These are phyloP conservation scores for Dendroctonus ponderosae DNA, from an alignment of 1,140 invertebrate genomes.

Conservation along the genomic window DNA sequence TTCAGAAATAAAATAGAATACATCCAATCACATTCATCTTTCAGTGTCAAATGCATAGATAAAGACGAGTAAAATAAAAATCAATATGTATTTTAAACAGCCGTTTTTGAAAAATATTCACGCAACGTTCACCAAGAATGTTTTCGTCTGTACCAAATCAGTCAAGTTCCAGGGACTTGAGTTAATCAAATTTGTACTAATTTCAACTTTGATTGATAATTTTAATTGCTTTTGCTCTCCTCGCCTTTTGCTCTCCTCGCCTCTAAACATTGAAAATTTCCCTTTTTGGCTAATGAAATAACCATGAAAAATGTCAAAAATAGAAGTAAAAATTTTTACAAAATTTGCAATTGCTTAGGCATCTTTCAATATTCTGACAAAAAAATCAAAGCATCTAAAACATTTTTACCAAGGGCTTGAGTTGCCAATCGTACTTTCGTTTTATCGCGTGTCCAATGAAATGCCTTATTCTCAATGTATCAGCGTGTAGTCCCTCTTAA, in stretches of 20 bases:
- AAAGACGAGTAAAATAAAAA: no score
- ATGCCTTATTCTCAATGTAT: conserved; percentile 35
- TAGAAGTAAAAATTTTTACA: conserved; percentile 36
- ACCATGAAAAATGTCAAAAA: conserved; percentile 42
- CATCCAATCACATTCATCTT: no score
- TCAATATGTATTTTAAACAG: no score
- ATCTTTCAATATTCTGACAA: conserved; percentile 33
- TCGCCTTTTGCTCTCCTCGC: no score
- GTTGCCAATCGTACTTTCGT: conserved; percentile 43
- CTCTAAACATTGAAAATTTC: conserved; percentile 5
- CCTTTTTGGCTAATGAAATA: not conserved
- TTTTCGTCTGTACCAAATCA: no score
- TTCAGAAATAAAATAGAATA: no score
- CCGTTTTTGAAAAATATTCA: no score
- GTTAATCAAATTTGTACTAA: conserved; percentile 14
- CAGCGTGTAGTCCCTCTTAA: conserved; percentile 32
- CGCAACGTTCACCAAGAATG: no score
- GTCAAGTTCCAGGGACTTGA: conserved; percentile 20
- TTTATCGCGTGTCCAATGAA: conserved; percentile 37
- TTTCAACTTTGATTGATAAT: conserved; percentile 10
- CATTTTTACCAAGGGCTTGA: conserved; percentile 38
- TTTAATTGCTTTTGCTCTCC: no score
- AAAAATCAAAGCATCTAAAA: conserved; percentile 36
- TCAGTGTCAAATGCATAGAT: no score
- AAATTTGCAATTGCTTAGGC: conserved; percentile 35